Evolutionary conservation across 1,140 invertebrate species (phyloP).

Genomic region (Phymorhynchus buccinoides): DNA sequence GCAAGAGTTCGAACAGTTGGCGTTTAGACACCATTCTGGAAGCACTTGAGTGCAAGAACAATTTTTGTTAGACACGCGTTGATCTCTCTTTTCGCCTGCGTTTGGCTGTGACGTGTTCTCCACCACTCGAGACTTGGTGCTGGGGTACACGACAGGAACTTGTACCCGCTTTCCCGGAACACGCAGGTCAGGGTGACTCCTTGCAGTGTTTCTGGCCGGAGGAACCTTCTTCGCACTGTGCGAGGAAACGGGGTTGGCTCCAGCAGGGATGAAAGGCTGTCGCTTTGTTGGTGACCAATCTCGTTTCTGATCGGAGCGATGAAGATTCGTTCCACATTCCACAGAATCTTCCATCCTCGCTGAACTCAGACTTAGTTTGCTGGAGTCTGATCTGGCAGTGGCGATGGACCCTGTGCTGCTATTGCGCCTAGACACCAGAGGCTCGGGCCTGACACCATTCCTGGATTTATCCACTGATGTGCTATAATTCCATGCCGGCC

Average conservation of each 20-base stretch:
- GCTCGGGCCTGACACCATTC: not conserved
- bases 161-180: not conserved
- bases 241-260: not conserved
- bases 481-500: not conserved
- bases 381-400: too few relatives aligned
- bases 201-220: not conserved
- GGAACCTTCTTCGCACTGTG: not conserved
- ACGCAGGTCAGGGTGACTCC: slow-evolving; percentile 1
- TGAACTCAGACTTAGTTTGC: too few relatives aligned
- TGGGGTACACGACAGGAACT: not conserved
- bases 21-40: not conserved
- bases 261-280: not conserved
- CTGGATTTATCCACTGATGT: not conserved
- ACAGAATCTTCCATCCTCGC: too few relatives aligned
- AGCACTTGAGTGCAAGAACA: too few relatives aligned
- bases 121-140: not conserved
- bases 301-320: too few relatives aligned
- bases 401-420: not conserved
- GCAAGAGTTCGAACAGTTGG: not conserved
- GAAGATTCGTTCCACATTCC: too few relatives aligned
- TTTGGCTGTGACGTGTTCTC: not conserved
- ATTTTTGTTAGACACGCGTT: too few relatives aligned
- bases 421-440: not conserved
- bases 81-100: not conserved
- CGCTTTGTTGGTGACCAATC: too few relatives aligned